Conservation (phyloP, 1,140 invertebrate genomes). For the Drosophila asahinai region DNA sequence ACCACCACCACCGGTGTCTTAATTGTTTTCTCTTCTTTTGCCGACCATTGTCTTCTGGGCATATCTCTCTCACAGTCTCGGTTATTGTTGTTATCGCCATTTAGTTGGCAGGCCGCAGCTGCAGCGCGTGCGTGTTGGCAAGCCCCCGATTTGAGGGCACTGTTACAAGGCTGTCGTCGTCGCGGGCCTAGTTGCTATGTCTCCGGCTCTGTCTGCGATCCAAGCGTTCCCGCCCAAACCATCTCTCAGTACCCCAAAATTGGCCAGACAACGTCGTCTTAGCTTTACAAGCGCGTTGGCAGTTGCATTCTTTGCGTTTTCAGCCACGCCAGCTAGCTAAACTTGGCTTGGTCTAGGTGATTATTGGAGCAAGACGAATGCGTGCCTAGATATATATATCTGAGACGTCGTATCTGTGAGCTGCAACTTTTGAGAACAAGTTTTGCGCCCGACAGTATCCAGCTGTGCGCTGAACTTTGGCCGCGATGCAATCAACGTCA, state of each 20-base stretch:
- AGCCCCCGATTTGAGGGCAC: slow-evolving; percentile 72
- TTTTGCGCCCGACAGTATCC: slow-evolving; percentile 35
- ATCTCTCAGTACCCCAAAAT: slow-evolving; percentile 32
- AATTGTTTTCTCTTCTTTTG: slow-evolving; percentile 33
- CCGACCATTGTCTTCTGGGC: slow-evolving; percentile 30
- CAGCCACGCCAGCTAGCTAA: slow-evolving; percentile 32
- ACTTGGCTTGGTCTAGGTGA: slow-evolving; percentile 65
- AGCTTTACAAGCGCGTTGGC: slow-evolving; percentile 58
- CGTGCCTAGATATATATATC: slow-evolving; percentile 30
- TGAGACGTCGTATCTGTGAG: slow-evolving; percentile 17
- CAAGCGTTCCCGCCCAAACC: not conserved
- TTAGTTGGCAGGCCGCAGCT: slow-evolving; percentile 35
- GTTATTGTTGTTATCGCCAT: slow-evolving; percentile 37
- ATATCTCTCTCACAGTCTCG: not conserved
- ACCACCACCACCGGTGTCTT: slow-evolving; percentile 5
- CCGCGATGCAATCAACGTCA: slow-evolving; percentile 8
- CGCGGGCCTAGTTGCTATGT: slow-evolving; percentile 43
- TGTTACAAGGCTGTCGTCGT: slow-evolving; percentile 71
- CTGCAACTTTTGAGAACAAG: slow-evolving; percentile 27
- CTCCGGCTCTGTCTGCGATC: slow-evolving; percentile 39
- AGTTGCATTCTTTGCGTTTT: slow-evolving; percentile 64
- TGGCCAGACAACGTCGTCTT: slow-evolving; percentile 58
- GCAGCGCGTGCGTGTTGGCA: slow-evolving; percentile 68
- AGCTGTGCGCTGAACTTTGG: slow-evolving; percentile 65
- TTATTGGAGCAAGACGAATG: slow-evolving; percentile 77